Conservation (phyloP, 2,113 vertebrate species). For the Saguinus imperator region DNA sequence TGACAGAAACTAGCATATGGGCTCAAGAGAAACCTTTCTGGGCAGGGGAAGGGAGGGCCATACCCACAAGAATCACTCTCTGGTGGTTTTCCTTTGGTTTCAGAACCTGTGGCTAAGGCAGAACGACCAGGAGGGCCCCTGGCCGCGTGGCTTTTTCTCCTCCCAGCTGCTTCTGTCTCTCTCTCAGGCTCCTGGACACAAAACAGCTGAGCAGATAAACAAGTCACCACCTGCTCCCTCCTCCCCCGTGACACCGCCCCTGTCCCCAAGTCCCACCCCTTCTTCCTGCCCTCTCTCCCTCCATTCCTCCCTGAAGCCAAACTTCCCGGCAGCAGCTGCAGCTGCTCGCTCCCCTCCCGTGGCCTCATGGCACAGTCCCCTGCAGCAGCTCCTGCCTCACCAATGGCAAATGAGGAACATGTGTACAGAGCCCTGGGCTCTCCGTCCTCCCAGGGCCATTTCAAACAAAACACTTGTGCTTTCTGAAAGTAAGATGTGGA, state of each 20-base stretch:
- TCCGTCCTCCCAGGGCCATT: slow-evolving; percentile 1
- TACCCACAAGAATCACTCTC: not conserved
- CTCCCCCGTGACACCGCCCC: slow-evolving; percentile 60
- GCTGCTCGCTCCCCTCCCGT: not conserved
- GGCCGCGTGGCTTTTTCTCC: slow-evolving; percentile 48
- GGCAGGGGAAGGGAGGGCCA: not conserved
- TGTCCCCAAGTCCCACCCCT: slow-evolving; percentile 67
- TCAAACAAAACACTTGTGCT: slow-evolving; percentile 63
- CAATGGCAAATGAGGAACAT: slow-evolving; percentile 58
- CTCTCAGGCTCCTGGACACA: slow-evolving; percentile 72
- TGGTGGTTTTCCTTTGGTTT: not conserved
- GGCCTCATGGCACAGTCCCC: not conserved
- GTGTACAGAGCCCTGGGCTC: not conserved
- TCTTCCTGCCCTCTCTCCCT: not conserved
- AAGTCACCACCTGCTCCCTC: slow-evolving; percentile 86
- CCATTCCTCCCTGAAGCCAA: not conserved
- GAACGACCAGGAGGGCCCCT: slow-evolving; percentile 51
- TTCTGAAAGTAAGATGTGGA: slow-evolving; percentile 42
- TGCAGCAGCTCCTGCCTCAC: not conserved
- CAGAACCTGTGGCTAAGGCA: slow-evolving; percentile 70
- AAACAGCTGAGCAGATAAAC: slow-evolving; percentile 86
- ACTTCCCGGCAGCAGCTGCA: slow-evolving; percentile 40
- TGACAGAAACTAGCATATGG: not conserved
- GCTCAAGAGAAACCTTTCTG: not conserved
- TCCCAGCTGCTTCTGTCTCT: slow-evolving; percentile 81